Conservation (phyloP, 2,888 invertebrate genomes). For the Cephus runcator region DNA sequence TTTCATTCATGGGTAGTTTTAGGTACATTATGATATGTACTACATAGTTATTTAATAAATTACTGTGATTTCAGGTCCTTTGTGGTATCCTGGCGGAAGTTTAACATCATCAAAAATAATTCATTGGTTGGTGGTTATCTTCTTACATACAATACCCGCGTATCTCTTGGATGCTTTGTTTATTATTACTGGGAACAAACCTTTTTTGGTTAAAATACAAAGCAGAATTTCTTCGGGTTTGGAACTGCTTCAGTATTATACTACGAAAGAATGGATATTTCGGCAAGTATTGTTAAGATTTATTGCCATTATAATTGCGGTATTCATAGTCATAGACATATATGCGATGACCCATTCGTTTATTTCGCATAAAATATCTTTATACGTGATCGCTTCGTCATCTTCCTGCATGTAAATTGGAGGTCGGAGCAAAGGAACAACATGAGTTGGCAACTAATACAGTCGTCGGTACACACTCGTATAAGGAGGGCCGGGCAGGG, state of each 20-base stretch:
- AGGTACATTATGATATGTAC: not conserved
- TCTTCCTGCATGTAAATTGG: not conserved
- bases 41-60: not conserved
- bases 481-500: not conserved
- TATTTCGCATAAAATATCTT: not conserved
- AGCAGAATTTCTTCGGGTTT: conserved; percentile 73
- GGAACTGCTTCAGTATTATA: conserved; percentile 81
- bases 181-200: conserved; percentile 76
- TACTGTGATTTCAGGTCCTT: conserved; percentile 39
- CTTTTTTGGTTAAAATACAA: conserved; percentile 77
- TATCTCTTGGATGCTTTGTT: conserved; percentile 79
- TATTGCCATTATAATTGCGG: not conserved
- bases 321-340: not conserved
- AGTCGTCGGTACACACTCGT: not conserved
- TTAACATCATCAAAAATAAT: conserved; percentile 75
- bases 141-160: conserved; percentile 82
- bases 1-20: not conserved
- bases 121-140: conserved; percentile 75
- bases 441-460: not conserved
- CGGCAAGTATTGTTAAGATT: conserved; percentile 40
- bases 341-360: too few relatives aligned
- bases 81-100: conserved; percentile 72
- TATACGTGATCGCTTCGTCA: not conserved
- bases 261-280: conserved; percentile 84
- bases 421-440: not conserved